phyloP scores from a whole-genome alignment of 1,140 invertebrate genomes.

The Anastrepha ludens region DNA sequence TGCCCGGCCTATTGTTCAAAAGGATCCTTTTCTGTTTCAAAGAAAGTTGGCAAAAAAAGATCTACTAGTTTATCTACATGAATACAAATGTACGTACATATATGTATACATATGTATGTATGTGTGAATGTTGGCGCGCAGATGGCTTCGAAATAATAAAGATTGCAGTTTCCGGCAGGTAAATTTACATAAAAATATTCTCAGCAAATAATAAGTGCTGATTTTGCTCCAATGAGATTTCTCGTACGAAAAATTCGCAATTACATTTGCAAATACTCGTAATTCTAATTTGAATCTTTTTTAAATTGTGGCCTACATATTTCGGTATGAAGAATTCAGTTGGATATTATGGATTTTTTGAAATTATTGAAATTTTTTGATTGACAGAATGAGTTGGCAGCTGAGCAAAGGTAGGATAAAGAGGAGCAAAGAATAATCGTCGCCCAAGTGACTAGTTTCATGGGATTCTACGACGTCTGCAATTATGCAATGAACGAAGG shows the following conservation, averaged over 20 bases:
- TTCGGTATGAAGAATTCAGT: too few species aligned
- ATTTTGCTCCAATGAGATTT: background rate
- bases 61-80: background rate
- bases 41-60: background rate
- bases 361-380: too few species aligned
- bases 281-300: background rate
- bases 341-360: too few species aligned
- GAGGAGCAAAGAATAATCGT: too few species aligned
- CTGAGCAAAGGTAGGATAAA: too few species aligned
- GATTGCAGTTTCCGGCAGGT: background rate
- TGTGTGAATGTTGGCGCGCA: background rate
- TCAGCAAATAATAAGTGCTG: background rate
- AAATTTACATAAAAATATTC: constrained; percentile 34
- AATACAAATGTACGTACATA: background rate
- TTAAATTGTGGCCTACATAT: background rate
- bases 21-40: constrained; percentile 1
- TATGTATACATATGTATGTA: background rate
- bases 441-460: too few species aligned
- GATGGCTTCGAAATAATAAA: background rate
- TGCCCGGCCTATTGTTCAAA: background rate
- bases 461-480: too few species aligned
- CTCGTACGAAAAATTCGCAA: background rate
- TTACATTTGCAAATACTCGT: background rate
- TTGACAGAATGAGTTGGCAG: too few species aligned
- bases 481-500: too few species aligned